Base-by-base conservation (phyloP, 2,888 invertebrate genomes). In the Pseudococcus jackbeardsleyi region DNA sequence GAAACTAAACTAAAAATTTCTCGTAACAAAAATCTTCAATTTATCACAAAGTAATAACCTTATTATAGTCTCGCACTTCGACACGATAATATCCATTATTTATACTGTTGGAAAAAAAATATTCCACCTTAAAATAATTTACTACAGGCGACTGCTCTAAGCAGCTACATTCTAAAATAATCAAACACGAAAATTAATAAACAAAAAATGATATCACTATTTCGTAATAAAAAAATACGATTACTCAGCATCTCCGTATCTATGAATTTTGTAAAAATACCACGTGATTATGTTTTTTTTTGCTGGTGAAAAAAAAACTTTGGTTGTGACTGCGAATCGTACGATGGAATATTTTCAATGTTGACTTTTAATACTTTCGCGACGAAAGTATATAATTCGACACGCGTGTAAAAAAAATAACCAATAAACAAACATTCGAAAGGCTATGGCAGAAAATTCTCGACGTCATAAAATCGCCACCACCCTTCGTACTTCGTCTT, bases 31-130 rank as follows among this genome's bases (percentile, higher is more conserved):
- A 77, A 39, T 77, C 77, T 33, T 77, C 33, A 77, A 39, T 77
- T 77, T 77, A 77, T 77, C 77, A 77, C 77, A 77, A 77, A 77
- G 77, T 77, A 77, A 77, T 77, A 77, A 77, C 17, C 77, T 77
- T 39, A 77, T 77, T 77, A 77, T 77, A 77, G 72, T 77, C 72
- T 77, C 33, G 39, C 72, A 77, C 72, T 33, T 77, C 72, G 72
- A 77, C 72, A 77, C 33, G 72, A 64, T 64, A 64, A n/a, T n/a
- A n/a, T n/a, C n/a, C 15, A 59, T 15, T 22, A 64, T 19, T 19
- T 4, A 64, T 64, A 64, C 12, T 50, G 3, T 33, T 33, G 26
- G 26, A 22, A 64, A 22, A 22, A 19, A 22, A 19, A 64, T 19
- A 2, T 7, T 64, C 64, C 22, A 22, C 9, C 64, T 64, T 64